Percentiles rank a stretch among this genome's conserved stretches.
These are phyloP conservation scores for Callipepla squamata DNA, from an alignment of 2,113 vertebrate genomes.

Conservation along the genomic window DNA sequence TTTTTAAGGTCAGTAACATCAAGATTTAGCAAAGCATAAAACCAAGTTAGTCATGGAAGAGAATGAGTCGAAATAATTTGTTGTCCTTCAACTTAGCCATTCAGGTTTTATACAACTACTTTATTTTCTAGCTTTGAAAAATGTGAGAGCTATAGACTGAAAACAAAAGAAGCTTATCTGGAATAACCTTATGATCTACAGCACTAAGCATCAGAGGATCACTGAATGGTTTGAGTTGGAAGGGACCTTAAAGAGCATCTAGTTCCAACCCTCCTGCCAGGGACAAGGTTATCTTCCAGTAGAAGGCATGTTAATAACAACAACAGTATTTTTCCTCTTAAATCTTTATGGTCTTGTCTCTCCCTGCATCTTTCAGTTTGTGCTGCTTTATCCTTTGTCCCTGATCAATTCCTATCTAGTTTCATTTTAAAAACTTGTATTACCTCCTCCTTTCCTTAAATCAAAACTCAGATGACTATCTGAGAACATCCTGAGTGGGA, in stretches of 20 bases:
- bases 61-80: not conserved
- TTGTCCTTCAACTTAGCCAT: not conserved
- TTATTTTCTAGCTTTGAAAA: not conserved
- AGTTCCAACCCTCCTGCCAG: not conserved
- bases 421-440: not conserved
- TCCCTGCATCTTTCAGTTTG: not conserved
- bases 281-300: not conserved
- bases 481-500: not conserved
- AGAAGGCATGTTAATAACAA: not conserved
- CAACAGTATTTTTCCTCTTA: not conserved
- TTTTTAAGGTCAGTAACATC: not conserved
- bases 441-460: not conserved
- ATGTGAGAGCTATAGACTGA: not conserved
- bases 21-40: not conserved
- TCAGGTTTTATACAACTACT: not conserved
- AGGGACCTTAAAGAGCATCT: not conserved
- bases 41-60: not conserved
- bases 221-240: not conserved
- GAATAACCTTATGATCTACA: not conserved
- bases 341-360: not conserved
- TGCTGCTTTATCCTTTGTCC: not conserved
- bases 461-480: not conserved
- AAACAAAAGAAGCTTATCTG: not conserved
- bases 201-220: not conserved
- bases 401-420: not conserved